Evolutionary conservation across 2,888 invertebrate genomes (phyloP), one percentile per base, ranked within the genome.

Genomic region (Ptycholaimellus sp.): DNA sequence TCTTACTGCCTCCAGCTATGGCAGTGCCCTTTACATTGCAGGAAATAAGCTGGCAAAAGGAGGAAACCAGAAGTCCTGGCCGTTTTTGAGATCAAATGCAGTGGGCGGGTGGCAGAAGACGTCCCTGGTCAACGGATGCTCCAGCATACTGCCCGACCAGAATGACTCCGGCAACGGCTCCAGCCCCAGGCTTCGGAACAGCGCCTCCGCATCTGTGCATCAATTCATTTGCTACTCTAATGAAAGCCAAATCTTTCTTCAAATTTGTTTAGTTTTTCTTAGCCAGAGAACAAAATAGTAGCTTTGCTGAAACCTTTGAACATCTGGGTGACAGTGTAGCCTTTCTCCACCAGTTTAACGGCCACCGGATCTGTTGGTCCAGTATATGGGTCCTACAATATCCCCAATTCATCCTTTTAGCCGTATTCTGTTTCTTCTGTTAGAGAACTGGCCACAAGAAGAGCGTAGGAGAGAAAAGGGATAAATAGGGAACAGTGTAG

Each of bases 81-180:
- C 32, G 21, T 40, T 20, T n/a, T 36, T 9, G 22, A 67, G 76
- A 52, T 80, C 78, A 59, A 81, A 79, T 77, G 78, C 79, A 36
- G 80, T 79, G 0, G 76, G 76, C 1, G 79, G 78, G 51, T 79
- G 79, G 49, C 81, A 82, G 34, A 44, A 16, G 11, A 44, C 30
- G 21, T 37, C 37, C 5, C 43, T 31, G 19, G 41, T 41, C 16
- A 16, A 28, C 1, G 77, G 77, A 50, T 78, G 79, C 49, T 72
- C 72, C 36, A 81, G 67, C 28, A 81, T 74, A 1, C 79, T 78
- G 40, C 72, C 72, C 38, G 74, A 64, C 81, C 81, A 81, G 59
- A 81, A 82, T 23, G 62, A 59, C 42, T 72, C 69, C 0, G 79
- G 73, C 73, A 81, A 72, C 29, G 71, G 71, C 1, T 71, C 72